phyloP scores from a whole-genome alignment of 2,888 invertebrate genomes.

The Macropis europaea region DNA sequence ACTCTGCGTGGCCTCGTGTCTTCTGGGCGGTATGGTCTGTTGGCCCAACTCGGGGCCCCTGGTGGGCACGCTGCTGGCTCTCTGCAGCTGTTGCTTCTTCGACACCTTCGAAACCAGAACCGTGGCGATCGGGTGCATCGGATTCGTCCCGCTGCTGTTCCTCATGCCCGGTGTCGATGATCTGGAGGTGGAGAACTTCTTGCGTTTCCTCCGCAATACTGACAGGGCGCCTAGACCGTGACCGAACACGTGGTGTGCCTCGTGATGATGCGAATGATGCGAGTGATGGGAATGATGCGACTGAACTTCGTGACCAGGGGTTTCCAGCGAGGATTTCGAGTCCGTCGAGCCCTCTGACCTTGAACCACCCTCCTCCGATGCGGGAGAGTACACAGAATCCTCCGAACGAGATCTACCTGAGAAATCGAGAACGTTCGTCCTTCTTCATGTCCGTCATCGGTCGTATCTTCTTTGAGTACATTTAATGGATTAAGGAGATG shows the following conservation, averaged over 20 bases:
- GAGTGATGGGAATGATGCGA: conserved; percentile 63
- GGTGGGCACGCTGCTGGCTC: conserved; percentile 88
- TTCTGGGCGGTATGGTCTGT: conserved; percentile 77
- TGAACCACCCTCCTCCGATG: conserved; percentile 86
- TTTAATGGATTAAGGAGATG: too few relatives aligned
- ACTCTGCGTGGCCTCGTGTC: conserved; percentile 84
- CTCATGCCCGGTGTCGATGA: conserved; percentile 83
- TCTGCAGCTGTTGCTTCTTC: conserved; percentile 82
- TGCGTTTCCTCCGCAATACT: conserved; percentile 89
- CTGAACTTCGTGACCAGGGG: conserved; percentile 56
- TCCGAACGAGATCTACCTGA: conserved; percentile 84
- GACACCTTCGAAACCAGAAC: conserved; percentile 58
- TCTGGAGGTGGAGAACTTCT: conserved; percentile 91
- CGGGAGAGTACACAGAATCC: conserved; percentile 88
- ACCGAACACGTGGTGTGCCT: conserved; percentile 73
- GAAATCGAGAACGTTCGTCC: neutral
- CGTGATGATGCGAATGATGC: conserved; percentile 66
- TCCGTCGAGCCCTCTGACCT: conserved; percentile 84
- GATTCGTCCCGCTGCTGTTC: conserved; percentile 78
- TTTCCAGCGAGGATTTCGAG: conserved; percentile 85
- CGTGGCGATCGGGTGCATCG: conserved; percentile 58
- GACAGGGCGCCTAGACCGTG: conserved; percentile 83
- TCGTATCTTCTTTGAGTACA: too few relatives aligned
- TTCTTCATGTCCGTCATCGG: neutral
- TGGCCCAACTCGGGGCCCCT: conserved; percentile 80